Evolutionary conservation across 2,113 vertebrate genomes (phyloP).

Genomic region (Tenrec ecaudatus): DNA sequence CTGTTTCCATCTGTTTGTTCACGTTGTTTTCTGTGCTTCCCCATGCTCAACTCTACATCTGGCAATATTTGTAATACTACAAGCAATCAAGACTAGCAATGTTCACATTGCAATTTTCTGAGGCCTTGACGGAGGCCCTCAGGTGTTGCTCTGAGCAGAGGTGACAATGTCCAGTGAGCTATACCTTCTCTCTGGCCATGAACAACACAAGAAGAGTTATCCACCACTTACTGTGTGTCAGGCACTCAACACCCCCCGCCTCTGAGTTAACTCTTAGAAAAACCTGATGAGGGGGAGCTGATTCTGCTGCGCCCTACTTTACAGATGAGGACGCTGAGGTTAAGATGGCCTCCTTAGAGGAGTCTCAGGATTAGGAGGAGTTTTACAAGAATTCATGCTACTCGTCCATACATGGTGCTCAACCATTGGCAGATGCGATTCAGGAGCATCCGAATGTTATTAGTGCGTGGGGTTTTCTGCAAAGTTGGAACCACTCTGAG

Average conservation of each 20-base stretch:
- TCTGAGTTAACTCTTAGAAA: background rate
- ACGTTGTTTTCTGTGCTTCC: background rate
- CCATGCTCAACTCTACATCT: background rate
- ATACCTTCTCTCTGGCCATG: background rate
- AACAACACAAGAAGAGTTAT: background rate
- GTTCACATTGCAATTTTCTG: background rate
- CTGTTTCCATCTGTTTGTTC: background rate
- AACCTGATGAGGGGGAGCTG: background rate
- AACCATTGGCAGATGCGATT: background rate
- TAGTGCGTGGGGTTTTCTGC: constrained; percentile 5
- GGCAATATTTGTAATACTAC: background rate
- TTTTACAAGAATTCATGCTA: background rate
- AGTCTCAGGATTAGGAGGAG: constrained; percentile 5
- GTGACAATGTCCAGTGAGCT: background rate
- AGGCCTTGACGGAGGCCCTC: background rate
- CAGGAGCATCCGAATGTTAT: background rate
- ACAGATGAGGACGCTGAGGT: background rate
- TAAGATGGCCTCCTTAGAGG: constrained; percentile 22
- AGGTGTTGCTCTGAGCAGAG: background rate
- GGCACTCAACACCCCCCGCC: background rate
- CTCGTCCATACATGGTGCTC: background rate
- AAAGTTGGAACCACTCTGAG: background rate
- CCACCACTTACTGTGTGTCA: background rate
- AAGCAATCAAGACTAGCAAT: background rate
- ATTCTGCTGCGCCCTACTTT: background rate